Percentiles rank a stretch among this genome's conserved stretches.
phyloP scores from a whole-genome alignment of 2,113 vertebrate genomes.

The Chlorocebus sabaeus region DNA sequence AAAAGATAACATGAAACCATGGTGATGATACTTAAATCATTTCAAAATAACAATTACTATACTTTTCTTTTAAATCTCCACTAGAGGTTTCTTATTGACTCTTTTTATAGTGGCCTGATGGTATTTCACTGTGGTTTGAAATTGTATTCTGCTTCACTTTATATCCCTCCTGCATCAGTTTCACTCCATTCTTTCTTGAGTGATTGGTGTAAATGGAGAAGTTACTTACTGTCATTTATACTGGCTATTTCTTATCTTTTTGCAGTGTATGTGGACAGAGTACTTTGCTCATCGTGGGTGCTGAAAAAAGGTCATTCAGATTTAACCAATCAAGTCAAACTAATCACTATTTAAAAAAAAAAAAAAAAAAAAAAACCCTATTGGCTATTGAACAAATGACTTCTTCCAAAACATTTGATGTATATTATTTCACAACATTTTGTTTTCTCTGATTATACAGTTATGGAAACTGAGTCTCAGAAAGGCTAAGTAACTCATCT shows the following conservation, averaged over 20 bases:
- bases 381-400: not conserved
- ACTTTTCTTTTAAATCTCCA: not conserved
- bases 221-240: not conserved
- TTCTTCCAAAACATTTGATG: constrained; percentile 13
- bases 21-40: constrained; percentile 27
- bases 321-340: not conserved
- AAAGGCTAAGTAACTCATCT: not conserved
- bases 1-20: not conserved
- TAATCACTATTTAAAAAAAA: not conserved
- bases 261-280: not conserved
- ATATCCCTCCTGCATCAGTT: not conserved
- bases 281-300: not conserved
- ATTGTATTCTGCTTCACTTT: constrained; percentile 25
- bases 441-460: not conserved
- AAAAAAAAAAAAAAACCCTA: not conserved
- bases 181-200: constrained; percentile 13
- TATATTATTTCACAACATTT: constrained; percentile 21
- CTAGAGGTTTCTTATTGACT: constrained; percentile 18
- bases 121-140: constrained; percentile 29
- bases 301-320: not conserved
- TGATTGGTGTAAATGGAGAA: not conserved
- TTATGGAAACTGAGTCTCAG: constrained; percentile 21
- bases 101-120: not conserved
- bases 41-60: not conserved
- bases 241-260: not conserved